Base-by-base conservation (phyloP, 2,888 invertebrate species). In the Oligia latruncula region DNA sequence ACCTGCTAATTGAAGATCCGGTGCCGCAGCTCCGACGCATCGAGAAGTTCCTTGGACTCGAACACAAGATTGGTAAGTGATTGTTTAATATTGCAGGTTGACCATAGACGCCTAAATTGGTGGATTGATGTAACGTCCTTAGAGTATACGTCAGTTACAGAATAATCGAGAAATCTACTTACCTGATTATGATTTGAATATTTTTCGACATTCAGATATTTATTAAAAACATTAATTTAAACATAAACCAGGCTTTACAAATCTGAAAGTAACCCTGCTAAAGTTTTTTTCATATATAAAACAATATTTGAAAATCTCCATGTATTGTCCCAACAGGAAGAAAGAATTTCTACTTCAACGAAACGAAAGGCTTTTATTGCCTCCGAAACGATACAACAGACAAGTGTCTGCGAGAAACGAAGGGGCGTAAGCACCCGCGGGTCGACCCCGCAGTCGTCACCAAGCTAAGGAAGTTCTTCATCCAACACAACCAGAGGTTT, bases 291-390 rank as follows among this genome's bases (percentile, higher is more conserved):
- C 23, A 23, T 6, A 62, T 52, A 13, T 15, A 29, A 52, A 80
- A 23, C 13, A 0, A 29, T 62, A 23, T 76, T 75, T 76, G 13
- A 76, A 58, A 29, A 43, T 62, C 35, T 55, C 29, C 70, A 74
- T 89, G 11, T 80, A 66, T 85, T 83, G 74, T 88, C 77, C 75
- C 68, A 87, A 93, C 94, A 97, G 98, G 98, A 77, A 97, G 98
- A 90, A 98, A 98, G 94, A 99, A 99, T 95, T 99, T 99, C 95
- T 99, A 99, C 96, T 99, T 99, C 97, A 99, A 99, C 96, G 98
- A 98, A 95, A 99, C 99, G 29, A 99, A 99, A 95, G 99, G 99
- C 82, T 99, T 99, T 97, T 99, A 98, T 96, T 99, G 99, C 94
- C 97, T 98, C 92, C 97, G 98, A 92, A 98, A 99, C 95, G 98